phyloP scores from a whole-genome alignment of 2,888 invertebrate genomes.

The Parnassius mnemosyne region DNA sequence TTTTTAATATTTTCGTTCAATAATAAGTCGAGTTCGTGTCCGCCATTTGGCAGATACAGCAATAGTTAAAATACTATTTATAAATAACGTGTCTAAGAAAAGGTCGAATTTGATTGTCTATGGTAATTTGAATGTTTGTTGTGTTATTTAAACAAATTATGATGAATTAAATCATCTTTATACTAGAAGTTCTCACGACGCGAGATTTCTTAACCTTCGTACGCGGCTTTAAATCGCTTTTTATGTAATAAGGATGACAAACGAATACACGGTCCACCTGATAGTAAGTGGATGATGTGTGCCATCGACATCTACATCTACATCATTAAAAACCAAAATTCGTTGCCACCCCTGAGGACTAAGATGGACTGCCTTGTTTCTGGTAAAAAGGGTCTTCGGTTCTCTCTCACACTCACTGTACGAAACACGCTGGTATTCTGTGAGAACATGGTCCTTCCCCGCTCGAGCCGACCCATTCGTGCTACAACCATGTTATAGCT shows the following conservation, averaged over 20 bases:
- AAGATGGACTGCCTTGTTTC: too few species aligned
- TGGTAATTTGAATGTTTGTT: slow-evolving; percentile 76
- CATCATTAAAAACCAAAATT: too few species aligned
- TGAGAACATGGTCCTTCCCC: too few species aligned
- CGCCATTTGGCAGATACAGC: slow-evolving; percentile 76
- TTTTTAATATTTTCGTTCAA: slow-evolving; percentile 64
- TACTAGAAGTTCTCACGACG: slow-evolving; percentile 72
- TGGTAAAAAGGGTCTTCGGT: too few species aligned
- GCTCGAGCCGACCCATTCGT: too few species aligned
- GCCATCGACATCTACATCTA: too few species aligned
- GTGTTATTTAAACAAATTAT: slow-evolving; percentile 77
- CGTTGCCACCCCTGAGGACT: too few species aligned
- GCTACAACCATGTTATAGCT: too few species aligned
- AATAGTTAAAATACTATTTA: slow-evolving; percentile 76
- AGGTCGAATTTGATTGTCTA: slow-evolving; percentile 79
- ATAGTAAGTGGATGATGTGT: too few species aligned
- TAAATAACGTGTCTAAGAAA: slow-evolving; percentile 78
- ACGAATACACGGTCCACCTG: too few species aligned
- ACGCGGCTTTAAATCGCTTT: slow-evolving; percentile 37
- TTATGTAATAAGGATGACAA: background rate
- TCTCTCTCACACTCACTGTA: too few species aligned
- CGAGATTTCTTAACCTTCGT: slow-evolving; percentile 70
- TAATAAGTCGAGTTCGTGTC: slow-evolving; percentile 77
- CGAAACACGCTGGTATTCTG: too few species aligned
- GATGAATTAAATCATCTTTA: slow-evolving; percentile 74